Base-by-base conservation (phyloP, 2,797 vertebrate genomes). In the Gambelia wislizenii region DNA sequence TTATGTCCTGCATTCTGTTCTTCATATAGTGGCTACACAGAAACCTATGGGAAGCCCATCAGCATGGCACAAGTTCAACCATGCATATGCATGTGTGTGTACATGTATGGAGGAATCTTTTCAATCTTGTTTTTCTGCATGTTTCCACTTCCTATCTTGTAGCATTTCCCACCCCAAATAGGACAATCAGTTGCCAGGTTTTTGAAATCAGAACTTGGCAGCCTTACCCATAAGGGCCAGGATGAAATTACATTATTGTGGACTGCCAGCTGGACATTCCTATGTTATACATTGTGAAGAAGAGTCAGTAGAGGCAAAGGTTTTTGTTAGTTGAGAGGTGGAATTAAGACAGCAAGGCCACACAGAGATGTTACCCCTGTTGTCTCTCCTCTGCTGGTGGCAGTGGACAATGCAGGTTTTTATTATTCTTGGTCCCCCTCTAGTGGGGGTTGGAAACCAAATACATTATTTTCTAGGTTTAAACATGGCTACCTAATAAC, bases 371-470 rank as follows among this genome's bases (percentile, higher is more conserved):
- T 67, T 36, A 18, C 44, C 33, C 22, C 22, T 76, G 8, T 76
- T 47, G 49, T 3, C 52, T 76, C 36, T 16, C 54, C 52, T 77
- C 30, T 76, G 7, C 56, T 36, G 74, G 33, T 61, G 84, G 39
- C 27, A 61, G 39, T 56, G 36, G 67, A 42, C 74, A 76, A n/a
- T 20, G 59, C 52, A 77, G 10, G 4, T 61, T 85, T 33, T 79
- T 39, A 64, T 67, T 86, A 42, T 86, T 78, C 85, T 47, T 79
- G 74, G 74, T 36, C 74, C 7, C 59, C 20, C 44, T 87, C 39
- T 61, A 87, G 79, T 75, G 20, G 36, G 25, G 22, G 33, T 8
- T 75, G 1, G 2, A 75, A 33, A 13, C 42, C 30, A 82, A 82
- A n/a, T 8, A 47, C 12, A 47, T 72, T 88, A 4, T 70, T 54